Base-by-base conservation (phyloP, 2,888 invertebrate genomes). In the Sturmia bella region DNA sequence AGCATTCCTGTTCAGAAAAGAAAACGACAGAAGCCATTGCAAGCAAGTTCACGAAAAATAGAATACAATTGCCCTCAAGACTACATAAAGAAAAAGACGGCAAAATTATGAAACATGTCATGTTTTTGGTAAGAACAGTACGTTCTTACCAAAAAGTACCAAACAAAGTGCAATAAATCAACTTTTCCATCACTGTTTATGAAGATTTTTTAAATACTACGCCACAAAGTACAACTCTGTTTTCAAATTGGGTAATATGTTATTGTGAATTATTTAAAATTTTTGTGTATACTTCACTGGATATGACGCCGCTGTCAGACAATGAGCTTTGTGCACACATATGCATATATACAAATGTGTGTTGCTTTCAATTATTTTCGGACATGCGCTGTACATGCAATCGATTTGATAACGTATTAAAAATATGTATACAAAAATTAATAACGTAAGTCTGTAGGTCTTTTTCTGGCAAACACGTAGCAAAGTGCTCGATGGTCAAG, bases 321-420 rank as follows among this genome's bases (percentile, higher is more conserved):
- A 68, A 75, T 68, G 32, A 59, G 61, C 19, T 15, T 57, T 70
- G 48, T 77, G 64, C 69, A 68, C 61, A 27, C 27, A 54, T 48
- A 5, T 43, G n/a, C n/a, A n/a, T n/a, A n/a, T n/a, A n/a, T n/a
- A n/a, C n/a, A n/a, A n/a, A n/a, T n/a, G n/a, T n/a, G n/a, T n/a
- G 43, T n/a, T 43, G 17, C 7, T 19, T 17, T 19, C 19, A 41
- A 7, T 13, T 17, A 63, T 13, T 68, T 48, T 52, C 15, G 24
- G 52, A 27, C 69, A 70, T 70, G 70, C 70, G 64, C 63, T n/a
- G 17, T 78, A 50, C 63, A 72, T 32, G 64, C 39, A 59, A 66
- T 69, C 52, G 66, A 73, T 78, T 72, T 5, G 0, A 3, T 45
- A 43, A 57, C 32, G 24, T 57, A 48, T 2, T 52, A 32, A 9